A percentile compares a stretch with the other conserved stretches of the same genome.
Conservation (phyloP, 2,797 vertebrate species). For the Staurois parvus region DNA sequence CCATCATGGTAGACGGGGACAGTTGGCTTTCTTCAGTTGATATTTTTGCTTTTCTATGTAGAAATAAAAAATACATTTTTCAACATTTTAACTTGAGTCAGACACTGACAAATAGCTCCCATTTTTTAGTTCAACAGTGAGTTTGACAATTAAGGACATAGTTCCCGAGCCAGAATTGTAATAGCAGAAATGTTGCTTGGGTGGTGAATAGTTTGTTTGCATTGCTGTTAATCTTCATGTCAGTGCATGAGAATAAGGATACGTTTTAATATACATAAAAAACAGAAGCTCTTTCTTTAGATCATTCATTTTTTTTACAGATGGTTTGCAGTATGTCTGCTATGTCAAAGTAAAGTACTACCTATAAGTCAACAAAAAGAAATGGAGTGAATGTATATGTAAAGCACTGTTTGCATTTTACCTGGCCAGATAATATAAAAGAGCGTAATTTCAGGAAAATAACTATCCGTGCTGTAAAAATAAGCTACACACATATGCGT, state of each 20-base stretch:
- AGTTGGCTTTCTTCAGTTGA: not conserved
- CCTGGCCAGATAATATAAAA: no score
- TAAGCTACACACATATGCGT: no score
- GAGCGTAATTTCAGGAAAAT: no score
- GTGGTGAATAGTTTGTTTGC: constrained; percentile 2
- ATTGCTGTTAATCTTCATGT: constrained; percentile 25
- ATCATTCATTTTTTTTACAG: not conserved
- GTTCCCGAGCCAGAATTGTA: not conserved
- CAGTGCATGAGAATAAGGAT: not conserved
- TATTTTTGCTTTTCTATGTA: not conserved
- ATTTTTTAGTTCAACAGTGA: not conserved
- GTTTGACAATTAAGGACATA: not conserved
- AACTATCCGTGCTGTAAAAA: no score
- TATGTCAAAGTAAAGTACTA: not conserved
- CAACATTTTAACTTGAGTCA: not conserved
- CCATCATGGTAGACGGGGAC: not conserved
- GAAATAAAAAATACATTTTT: not conserved
- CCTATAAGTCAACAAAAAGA: not conserved
- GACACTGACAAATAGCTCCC: constrained; percentile 10
- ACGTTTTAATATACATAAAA: not conserved
- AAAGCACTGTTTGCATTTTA: no score
- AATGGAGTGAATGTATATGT: no score
- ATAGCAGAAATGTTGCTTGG: not conserved
- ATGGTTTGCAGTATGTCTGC: not conserved
- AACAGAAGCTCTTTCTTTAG: not conserved